Percentiles rank a stretch among this genome's conserved stretches.
Conservation (phyloP, 2,113 vertebrate genomes). For the Lanius ludovicianus region DNA sequence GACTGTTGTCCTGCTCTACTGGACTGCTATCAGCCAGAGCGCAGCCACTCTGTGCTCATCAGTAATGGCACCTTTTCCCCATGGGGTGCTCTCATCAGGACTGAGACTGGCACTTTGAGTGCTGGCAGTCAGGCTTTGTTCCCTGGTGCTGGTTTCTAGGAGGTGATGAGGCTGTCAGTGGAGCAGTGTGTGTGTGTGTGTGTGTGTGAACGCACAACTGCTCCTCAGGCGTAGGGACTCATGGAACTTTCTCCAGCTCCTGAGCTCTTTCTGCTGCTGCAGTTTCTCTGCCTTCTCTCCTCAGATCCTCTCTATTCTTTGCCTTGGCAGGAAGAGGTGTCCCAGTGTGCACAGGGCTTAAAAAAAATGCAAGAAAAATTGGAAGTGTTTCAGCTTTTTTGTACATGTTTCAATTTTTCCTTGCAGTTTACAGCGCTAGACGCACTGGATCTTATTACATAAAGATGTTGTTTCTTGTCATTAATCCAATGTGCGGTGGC, state of each 20-base stretch:
- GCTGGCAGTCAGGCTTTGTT: not conserved
- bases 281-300: conserved; percentile 7
- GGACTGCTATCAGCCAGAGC: not conserved
- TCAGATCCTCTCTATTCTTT: conserved; percentile 19
- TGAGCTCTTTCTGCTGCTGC: not conserved
- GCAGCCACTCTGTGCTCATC: not conserved
- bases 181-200: not conserved
- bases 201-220: not conserved
- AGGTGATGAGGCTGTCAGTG: not conserved
- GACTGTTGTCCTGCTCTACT: not conserved
- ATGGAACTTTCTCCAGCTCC: not conserved
- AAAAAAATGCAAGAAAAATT: conserved; percentile 54
- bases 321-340: conserved; percentile 53
- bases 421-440: conserved; percentile 63
- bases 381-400: conserved; percentile 60
- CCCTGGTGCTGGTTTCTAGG: not conserved
- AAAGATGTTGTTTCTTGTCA: conserved; percentile 64
- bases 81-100: not conserved
- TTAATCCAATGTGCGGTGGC: conserved; percentile 55
- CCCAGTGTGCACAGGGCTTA: conserved; percentile 7
- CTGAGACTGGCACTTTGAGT: not conserved
- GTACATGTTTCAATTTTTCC: conserved; percentile 46
- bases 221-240: fast-evolving
- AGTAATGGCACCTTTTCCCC: not conserved
- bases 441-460: conserved; percentile 48